Percentiles rank a stretch among this genome's conserved stretches.
phyloP scores from a whole-genome alignment of 2,113 vertebrate species.

The Rutilus rutilus region DNA sequence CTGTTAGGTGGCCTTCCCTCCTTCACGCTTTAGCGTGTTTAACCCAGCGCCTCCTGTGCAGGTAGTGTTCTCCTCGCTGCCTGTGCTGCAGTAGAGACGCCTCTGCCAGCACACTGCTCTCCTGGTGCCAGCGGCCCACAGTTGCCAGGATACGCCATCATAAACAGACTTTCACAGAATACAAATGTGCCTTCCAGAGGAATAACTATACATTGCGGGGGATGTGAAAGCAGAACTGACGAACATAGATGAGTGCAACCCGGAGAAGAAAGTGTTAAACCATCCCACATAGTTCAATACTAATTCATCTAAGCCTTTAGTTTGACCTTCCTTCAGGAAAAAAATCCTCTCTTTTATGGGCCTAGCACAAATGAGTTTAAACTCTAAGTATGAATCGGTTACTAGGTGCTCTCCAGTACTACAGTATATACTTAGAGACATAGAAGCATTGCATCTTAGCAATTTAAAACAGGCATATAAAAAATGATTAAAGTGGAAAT shows the following conservation, averaged over 20 bases:
- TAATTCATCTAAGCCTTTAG: conserved; percentile 13
- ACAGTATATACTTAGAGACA: not conserved
- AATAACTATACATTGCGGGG: conserved; percentile 36
- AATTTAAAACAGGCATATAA: not conserved
- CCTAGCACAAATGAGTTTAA: not conserved
- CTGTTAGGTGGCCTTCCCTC: conserved; percentile 2
- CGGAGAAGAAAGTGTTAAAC: conserved; percentile 3
- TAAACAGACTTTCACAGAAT: conserved; percentile 58
- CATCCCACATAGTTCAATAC: not conserved
- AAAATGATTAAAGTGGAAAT: conserved; percentile 35
- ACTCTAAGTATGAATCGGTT: not conserved
- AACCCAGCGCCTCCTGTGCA: conserved; percentile 15
- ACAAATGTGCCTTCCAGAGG: conserved; percentile 49
- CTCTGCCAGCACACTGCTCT: conserved; percentile 39
- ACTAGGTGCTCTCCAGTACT: not conserved
- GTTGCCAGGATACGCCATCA: conserved; percentile 61
- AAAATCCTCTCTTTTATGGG: not conserved
- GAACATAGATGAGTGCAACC: not conserved
- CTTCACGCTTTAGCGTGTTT: conserved; percentile 13
- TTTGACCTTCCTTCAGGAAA: not conserved
- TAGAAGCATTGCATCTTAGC: not conserved
- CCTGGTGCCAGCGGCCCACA: conserved; percentile 38
- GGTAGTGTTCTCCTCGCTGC: conserved; percentile 10
- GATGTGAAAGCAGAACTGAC: conserved; percentile 26
- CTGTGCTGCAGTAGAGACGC: conserved; percentile 32